These are phyloP conservation scores for Leptarthrus brevirostris DNA, from an alignment of 2,888 invertebrate genomes.

Conservation along the genomic window DNA sequence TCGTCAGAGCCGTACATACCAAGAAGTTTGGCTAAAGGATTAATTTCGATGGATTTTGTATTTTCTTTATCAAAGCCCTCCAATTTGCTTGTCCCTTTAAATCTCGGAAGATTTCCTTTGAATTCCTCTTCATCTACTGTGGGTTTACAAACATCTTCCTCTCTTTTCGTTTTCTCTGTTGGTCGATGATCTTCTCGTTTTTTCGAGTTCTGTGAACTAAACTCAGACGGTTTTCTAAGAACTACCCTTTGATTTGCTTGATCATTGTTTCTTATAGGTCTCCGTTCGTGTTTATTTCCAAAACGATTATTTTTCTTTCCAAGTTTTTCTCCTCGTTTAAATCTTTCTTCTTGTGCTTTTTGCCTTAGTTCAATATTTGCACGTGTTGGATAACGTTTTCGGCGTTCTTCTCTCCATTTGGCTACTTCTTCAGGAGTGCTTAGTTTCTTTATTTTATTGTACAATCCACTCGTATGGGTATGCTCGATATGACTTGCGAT, in stretches of 20 bases:
- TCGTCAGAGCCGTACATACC: slow-evolving; percentile 65
- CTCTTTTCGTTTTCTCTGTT: not conserved
- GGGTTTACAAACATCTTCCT: not conserved
- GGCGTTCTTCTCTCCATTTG: slow-evolving; percentile 86
- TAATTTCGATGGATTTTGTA: slow-evolving; percentile 12
- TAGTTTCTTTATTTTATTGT: slow-evolving; percentile 78
- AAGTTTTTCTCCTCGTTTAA: slow-evolving; percentile 81
- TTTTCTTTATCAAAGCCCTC: slow-evolving; percentile 35
- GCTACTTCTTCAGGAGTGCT: slow-evolving; percentile 84
- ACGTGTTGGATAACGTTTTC: slow-evolving; percentile 80
- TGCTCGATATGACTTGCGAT: slow-evolving; percentile 83
- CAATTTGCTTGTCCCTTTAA: slow-evolving; percentile 53
- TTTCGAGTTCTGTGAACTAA: not conserved
- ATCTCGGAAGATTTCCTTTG: slow-evolving; percentile 44
- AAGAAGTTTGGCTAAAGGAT: slow-evolving; percentile 59
- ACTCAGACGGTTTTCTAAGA: not conserved
- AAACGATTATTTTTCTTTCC: slow-evolving; percentile 66
- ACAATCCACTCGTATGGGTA: slow-evolving; percentile 87
- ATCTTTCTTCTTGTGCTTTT: slow-evolving; percentile 74
- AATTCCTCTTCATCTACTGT: too few relatives aligned
- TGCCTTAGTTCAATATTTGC: slow-evolving; percentile 75
- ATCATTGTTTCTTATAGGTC: slow-evolving; percentile 52
- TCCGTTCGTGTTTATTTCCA: slow-evolving; percentile 65
- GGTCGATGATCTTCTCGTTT: not conserved
- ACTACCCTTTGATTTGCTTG: not conserved